These are phyloP conservation scores for Spermophilus dauricus DNA, from an alignment of 2,113 vertebrate genomes.

Conservation along the genomic window DNA sequence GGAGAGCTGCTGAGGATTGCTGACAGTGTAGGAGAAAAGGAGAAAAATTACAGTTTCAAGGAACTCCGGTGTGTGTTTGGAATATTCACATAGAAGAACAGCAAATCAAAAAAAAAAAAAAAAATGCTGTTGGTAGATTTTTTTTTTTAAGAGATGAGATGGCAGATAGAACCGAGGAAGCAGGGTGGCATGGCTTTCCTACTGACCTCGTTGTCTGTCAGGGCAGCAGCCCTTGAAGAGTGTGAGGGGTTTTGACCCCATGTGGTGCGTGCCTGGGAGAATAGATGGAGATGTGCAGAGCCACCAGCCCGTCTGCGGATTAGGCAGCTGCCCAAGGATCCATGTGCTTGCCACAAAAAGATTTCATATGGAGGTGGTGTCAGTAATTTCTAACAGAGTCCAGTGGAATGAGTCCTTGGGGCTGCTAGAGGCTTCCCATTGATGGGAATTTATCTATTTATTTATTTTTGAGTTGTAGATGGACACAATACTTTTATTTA, in stretches of 20 bases:
- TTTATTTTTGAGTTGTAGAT: too few relatives aligned
- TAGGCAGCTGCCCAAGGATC: neutral
- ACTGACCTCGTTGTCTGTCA: too few relatives aligned
- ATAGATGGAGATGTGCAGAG: neutral
- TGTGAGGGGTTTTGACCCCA: neutral
- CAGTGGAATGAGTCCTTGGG: neutral
- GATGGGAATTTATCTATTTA: neutral
- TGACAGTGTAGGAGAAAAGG: neutral
- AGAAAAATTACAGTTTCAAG: neutral
- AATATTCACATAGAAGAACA: constrained; percentile 16
- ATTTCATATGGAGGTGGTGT: neutral
- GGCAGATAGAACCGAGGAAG: neutral
- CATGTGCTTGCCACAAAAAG: neutral
- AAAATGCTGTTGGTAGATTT: neutral
- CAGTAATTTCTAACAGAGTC: neutral
- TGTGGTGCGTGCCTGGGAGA: neutral
- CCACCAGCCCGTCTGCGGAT: neutral
- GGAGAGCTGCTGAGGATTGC: neutral
- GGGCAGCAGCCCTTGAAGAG: accelerated
- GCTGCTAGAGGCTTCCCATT: neutral
- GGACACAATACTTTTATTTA: too few relatives aligned
- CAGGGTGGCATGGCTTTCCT: neutral
- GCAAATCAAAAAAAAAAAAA: neutral
- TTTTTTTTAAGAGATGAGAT: neutral
- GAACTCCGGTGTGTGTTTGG: constrained; percentile 44